phyloP scores from a whole-genome alignment of 2,113 vertebrate genomes.

The Urocolius indicus region DNA sequence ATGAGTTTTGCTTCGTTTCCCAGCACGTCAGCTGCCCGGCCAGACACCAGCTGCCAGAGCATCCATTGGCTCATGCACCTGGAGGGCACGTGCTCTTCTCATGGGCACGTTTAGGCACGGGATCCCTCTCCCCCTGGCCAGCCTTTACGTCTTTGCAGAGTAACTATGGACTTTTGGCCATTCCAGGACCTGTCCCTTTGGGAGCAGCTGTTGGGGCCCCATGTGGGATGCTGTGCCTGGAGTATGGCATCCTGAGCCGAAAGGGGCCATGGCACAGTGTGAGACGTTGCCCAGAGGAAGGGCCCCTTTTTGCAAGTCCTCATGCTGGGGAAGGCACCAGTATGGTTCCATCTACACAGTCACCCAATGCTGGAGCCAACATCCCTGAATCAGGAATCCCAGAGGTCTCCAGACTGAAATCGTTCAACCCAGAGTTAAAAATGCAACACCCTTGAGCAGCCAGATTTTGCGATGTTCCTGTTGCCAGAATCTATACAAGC shows the following conservation, averaged over 20 bases:
- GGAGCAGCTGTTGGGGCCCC: background rate
- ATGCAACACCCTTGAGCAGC: background rate
- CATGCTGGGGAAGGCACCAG: fast-evolving
- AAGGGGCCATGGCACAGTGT: background rate
- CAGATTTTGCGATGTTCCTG: background rate
- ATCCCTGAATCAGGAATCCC: background rate
- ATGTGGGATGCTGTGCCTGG: fast-evolving
- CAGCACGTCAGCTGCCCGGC: background rate
- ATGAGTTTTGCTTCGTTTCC: background rate
- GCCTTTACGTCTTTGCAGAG: background rate
- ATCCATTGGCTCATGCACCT: background rate
- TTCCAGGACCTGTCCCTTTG: background rate
- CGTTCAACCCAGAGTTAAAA: slow-evolving; percentile 31
- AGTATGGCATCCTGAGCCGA: background rate
- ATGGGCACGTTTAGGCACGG: background rate
- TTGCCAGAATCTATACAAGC: slow-evolving; percentile 61
- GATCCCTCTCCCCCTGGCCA: background rate
- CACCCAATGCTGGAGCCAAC: background rate
- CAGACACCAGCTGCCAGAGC: background rate
- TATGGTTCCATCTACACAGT: background rate
- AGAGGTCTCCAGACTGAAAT: background rate
- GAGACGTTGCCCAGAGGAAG: background rate
- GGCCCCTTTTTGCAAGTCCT: background rate
- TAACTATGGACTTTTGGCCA: background rate
- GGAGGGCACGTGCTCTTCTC: background rate